Percentiles rank a stretch among this genome's conserved stretches.
These are phyloP conservation scores for Coregonus ussuriensis DNA, from an alignment of 2,797 vertebrate genomes.

Conservation along the genomic window DNA sequence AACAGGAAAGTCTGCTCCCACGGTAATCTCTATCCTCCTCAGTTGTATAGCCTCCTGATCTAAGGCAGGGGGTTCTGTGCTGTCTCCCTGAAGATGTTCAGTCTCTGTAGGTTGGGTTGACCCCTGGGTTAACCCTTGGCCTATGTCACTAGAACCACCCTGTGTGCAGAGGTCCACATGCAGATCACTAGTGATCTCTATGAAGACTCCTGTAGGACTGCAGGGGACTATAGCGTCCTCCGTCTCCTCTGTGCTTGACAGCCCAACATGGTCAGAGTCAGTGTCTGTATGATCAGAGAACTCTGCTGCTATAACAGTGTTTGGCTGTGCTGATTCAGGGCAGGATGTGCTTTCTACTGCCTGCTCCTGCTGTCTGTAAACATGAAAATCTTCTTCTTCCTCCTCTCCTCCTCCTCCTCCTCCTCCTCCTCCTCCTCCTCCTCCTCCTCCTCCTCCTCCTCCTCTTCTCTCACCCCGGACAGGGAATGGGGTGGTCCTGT, in stretches of 20 bases:
- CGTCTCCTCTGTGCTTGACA: neutral
- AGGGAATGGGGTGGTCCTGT: conserved; percentile 18
- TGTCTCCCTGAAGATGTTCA: conserved; percentile 16
- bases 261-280: neutral
- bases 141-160: conserved; percentile 22
- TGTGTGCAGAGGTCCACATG: conserved; percentile 17
- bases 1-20: neutral
- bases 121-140: neutral
- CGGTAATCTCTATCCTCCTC: conserved; percentile 31
- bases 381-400: neutral
- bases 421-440: conserved; percentile 20
- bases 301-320: conserved; percentile 2
- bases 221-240: neutral
- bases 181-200: conserved; percentile 19
- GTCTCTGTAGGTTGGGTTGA: conserved; percentile 7
- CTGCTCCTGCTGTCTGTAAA: conserved; percentile 37
- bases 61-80: conserved; percentile 8
- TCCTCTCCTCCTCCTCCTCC: conserved; percentile 8
- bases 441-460: conserved; percentile 21
- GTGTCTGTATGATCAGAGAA: no score
- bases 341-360: conserved; percentile 13
- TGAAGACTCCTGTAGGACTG: conserved; percentile 20
- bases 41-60: conserved; percentile 14
- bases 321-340: conserved; percentile 21
- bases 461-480: conserved; percentile 8